A percentile compares a stretch with the other conserved stretches of the same genome.
Conservation (phyloP, 2,797 vertebrate genomes). For the Eleutherodactylus coqui region DNA sequence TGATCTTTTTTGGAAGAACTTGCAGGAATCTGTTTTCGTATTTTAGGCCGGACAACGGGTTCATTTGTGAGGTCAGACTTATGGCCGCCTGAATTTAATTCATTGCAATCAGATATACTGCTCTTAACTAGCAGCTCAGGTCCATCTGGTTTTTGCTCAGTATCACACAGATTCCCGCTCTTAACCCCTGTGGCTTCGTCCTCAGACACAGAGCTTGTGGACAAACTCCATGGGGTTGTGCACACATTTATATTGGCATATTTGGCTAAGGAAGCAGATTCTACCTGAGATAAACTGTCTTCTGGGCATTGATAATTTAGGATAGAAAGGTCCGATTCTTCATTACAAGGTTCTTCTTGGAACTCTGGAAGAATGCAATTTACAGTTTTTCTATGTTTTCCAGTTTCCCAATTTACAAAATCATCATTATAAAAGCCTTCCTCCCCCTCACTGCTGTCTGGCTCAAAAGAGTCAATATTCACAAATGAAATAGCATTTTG, state of each 20-base stretch:
- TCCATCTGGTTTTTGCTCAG: constrained; percentile 51
- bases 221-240: constrained; percentile 42
- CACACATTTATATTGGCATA: constrained; percentile 60
- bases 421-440: constrained; percentile 65
- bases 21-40: constrained; percentile 73
- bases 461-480: constrained; percentile 75
- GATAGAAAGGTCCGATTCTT: constrained; percentile 62
- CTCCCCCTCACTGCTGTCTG: constrained; percentile 75
- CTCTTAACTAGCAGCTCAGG: constrained; percentile 49
- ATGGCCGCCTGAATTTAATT: constrained; percentile 61
- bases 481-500: constrained; percentile 73
- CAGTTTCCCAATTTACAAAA: constrained; percentile 63
- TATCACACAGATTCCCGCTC: constrained; percentile 59
- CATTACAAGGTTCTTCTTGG: constrained; percentile 68
- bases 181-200: constrained; percentile 62
- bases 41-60: constrained; percentile 83
- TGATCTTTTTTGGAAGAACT: constrained; percentile 68
- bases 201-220: constrained; percentile 41
- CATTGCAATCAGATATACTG: constrained; percentile 54
- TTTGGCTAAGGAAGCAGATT: constrained; percentile 63
- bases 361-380: constrained; percentile 69
- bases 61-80: constrained; percentile 69
- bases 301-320: constrained; percentile 56
- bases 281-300: constrained; percentile 67
- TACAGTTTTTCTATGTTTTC: constrained; percentile 67